Conservation (phyloP, 2,113 vertebrate genomes). For the Atherinomorus stipes region DNA sequence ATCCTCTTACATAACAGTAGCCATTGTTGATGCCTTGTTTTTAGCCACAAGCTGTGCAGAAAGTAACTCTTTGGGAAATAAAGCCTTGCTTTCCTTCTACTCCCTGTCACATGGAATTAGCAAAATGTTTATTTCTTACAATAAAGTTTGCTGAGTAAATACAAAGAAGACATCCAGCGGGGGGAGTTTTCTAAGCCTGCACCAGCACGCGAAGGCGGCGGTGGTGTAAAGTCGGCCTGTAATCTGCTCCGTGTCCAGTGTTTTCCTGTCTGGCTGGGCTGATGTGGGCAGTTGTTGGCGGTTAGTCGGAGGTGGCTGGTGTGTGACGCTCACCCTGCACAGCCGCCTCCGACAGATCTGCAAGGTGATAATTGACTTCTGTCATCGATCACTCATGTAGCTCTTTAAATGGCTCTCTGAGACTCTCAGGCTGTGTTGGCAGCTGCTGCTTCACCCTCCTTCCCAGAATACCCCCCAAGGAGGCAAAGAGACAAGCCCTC, state of each 20-base stretch:
- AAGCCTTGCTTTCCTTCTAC: not conserved
- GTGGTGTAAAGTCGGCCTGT: not conserved
- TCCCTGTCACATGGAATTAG: slow-evolving; percentile 10
- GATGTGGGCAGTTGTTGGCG: slow-evolving; percentile 43
- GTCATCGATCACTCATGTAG: slow-evolving; percentile 75
- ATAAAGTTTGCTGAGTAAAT: not conserved
- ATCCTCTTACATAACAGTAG: slow-evolving; percentile 54
- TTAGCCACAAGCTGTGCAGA: slow-evolving; percentile 14
- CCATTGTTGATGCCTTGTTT: slow-evolving; percentile 38
- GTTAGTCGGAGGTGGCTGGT: slow-evolving; percentile 50
- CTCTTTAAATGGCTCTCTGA: slow-evolving; percentile 63
- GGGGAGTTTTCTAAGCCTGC: not conserved
- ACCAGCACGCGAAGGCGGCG: slow-evolving; percentile 30
- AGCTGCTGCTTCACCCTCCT: slow-evolving; percentile 45
- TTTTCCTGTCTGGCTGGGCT: slow-evolving; percentile 25
- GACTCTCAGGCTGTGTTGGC: slow-evolving; percentile 44
- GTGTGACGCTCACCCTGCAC: slow-evolving; percentile 44
- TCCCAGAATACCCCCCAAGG: slow-evolving; percentile 39
- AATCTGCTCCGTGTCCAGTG: slow-evolving; percentile 7
- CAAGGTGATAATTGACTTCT: slow-evolving; percentile 80
- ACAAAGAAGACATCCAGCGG: not conserved
- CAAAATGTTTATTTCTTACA: not conserved
- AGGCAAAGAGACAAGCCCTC: not conserved
- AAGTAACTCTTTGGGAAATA: slow-evolving; percentile 41
- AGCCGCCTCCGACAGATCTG: slow-evolving; percentile 57